Base-by-base conservation (phyloP, 2,113 vertebrate species). In the Hemicordylus capensis region DNA sequence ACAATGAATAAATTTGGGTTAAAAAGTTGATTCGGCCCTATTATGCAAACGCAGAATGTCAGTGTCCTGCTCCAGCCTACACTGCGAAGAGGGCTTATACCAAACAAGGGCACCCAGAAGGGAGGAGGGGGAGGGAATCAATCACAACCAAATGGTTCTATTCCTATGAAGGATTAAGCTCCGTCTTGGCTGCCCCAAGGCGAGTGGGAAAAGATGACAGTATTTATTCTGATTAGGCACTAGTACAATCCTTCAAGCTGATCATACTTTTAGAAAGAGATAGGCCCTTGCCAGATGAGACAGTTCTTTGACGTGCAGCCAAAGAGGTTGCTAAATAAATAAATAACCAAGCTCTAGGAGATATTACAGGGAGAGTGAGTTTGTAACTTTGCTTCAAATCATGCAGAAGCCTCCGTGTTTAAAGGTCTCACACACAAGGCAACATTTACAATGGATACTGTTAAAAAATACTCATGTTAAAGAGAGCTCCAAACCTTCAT, bases 1-100 rank as follows among this genome's bases (percentile, higher is more conserved):
- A 84, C 80, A 72, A 90, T 82, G 79, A 83, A 85, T 73, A n/a
- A 31, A 80, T 84, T 67, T 51, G 61, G n/a, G 63, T 77, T 34
- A 44, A 90, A 58, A 39, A 80, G 73, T 15, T 31, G 42, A 31
- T 73, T 70, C 0, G 0, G 59, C 58, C 78, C 87, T 69, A 1
- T 28, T 70, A 77, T 46, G 6, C 66, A 63, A 84, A n/a, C 6
- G 31, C 61, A 56, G 59, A 58, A 11, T 31, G 54, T 37, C 9
- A 63, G 6, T 44, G 17, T 1, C 37, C 44, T 63, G 26, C 63
- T 72, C 44, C 2, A 64, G 19, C 2, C n/a, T 58, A 20, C 58
- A 54, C 44, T 22, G 46, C 39, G 24, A 0, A 1, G 84, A 26
- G 76, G 2, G 22, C 44, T 69, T 42, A 77, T 9, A 77, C 24